Percentiles rank a stretch among this genome's conserved stretches.
Evolutionary conservation across 1,140 invertebrate species (phyloP).

Genomic region (Zelostemma sp.): DNA sequence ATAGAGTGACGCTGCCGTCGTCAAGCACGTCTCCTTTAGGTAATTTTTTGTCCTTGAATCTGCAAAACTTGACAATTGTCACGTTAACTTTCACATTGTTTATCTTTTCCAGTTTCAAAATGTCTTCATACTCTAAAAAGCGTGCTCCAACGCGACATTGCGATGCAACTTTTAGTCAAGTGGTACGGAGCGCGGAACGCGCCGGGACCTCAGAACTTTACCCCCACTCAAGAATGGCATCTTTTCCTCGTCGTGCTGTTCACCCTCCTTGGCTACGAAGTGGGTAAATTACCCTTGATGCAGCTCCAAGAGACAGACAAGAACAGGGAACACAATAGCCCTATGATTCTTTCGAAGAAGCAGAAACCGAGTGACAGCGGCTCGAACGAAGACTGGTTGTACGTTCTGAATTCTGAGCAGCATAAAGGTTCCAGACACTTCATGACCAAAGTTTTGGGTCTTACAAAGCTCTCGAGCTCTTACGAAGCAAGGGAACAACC

Average conservation of each 20-base stretch:
- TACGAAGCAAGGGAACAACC: constrained; percentile 23
- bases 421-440: constrained; percentile 60
- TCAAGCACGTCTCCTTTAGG: constrained; percentile 76
- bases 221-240: constrained; percentile 84
- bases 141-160: constrained; percentile 80
- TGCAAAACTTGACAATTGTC: too few species aligned
- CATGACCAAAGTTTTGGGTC: constrained; percentile 48
- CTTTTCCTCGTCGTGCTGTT: constrained; percentile 80
- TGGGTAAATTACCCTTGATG: constrained; percentile 72
- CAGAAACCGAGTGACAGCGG: constrained; percentile 72
- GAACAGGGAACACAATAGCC: constrained; percentile 55
- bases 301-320: constrained; percentile 65
- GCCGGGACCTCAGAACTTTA: constrained; percentile 85
- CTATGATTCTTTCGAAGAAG: constrained; percentile 66
- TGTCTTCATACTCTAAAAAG: constrained; percentile 81
- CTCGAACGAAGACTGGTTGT: constrained; percentile 83
- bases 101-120: constrained; percentile 72
- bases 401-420: constrained; percentile 75
- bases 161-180: constrained; percentile 82
- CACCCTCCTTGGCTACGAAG: constrained; percentile 81
- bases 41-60: constrained; percentile 30
- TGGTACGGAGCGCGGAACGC: constrained; percentile 92
- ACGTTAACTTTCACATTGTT: constrained; percentile 8
- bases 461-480: constrained; percentile 46
- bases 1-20: constrained; percentile 78